Evolutionary conservation across 2,113 vertebrate genomes (phyloP).

Genomic region (Notarius quadriscutis): DNA sequence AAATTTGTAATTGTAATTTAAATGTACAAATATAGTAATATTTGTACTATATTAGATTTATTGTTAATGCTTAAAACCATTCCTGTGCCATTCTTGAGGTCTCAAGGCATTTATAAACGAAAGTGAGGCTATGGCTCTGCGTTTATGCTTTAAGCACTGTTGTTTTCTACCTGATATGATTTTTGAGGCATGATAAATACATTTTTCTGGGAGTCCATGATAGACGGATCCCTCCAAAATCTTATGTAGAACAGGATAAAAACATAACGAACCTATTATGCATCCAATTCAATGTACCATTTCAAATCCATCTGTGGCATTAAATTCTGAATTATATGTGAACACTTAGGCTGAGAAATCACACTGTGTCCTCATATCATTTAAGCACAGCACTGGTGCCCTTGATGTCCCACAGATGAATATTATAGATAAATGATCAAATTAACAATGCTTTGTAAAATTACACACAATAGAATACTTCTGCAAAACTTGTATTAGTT

Average conservation of each 20-base stretch:
- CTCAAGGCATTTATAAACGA: no score
- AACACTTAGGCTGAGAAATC: constrained; percentile 1
- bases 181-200: not conserved
- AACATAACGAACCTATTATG: not conserved
- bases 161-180: not conserved
- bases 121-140: no score
- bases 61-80: no score
- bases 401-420: constrained; percentile 9
- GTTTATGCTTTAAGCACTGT: not conserved
- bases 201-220: not conserved
- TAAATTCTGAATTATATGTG: not conserved
- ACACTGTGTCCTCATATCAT: not conserved
- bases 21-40: no score
- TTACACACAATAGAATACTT: constrained; percentile 8
- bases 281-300: not conserved
- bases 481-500: not conserved
- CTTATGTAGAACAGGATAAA: not conserved
- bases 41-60: no score
- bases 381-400: constrained; percentile 11
- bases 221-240: not conserved
- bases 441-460: constrained; percentile 29
- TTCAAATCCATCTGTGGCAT: not conserved
- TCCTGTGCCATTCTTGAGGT: no score
- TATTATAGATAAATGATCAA: constrained; percentile 1
- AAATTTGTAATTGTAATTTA: no score